Evolutionary conservation across 64 coral and sea anemone species (phyloP).

Genomic region (Orbicella faveolata): DNA sequence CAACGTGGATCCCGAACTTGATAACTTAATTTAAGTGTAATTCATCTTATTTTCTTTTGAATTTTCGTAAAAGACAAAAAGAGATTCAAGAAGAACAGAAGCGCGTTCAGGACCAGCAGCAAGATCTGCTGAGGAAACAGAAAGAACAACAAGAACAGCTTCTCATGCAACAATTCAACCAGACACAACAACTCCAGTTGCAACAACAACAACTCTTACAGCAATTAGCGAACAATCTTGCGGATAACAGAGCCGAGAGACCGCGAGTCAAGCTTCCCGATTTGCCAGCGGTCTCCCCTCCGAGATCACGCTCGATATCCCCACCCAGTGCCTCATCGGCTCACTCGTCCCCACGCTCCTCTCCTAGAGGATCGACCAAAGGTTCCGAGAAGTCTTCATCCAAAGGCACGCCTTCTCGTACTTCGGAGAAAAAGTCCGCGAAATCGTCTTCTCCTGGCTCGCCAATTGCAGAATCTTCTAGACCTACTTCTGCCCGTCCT

Average conservation of each 20-base stretch:
- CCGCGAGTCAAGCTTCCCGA: conserved; percentile 5
- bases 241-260: conserved; percentile 12
- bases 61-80: conserved; percentile 23
- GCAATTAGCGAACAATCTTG: conserved; percentile 60
- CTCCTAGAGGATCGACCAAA: conserved; percentile 58
- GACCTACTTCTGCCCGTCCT: neutral
- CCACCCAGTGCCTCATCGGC: conserved; percentile 36
- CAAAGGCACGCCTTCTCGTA: conserved; percentile 46
- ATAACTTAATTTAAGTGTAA: neutral
- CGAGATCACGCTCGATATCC: conserved; percentile 43
- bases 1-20: neutral
- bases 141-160: conserved; percentile 91
- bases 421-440: conserved; percentile 46
- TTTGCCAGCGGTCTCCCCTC: conserved; percentile 34
- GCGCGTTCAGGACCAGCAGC: conserved; percentile 79
- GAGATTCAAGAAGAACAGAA: conserved; percentile 88
- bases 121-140: conserved; percentile 74
- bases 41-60: neutral
- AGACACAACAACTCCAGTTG: conserved; percentile 78
- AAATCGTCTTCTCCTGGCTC: conserved; percentile 50
- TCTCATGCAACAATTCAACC: conserved; percentile 86
- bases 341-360: conserved; percentile 55
- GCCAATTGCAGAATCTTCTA: conserved; percentile 4
- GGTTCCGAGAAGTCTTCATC: conserved; percentile 60
- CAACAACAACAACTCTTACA: conserved; percentile 88